Evolutionary conservation across 1,140 invertebrate species (phyloP).

Genomic region (Drosophila nikananu): DNA sequence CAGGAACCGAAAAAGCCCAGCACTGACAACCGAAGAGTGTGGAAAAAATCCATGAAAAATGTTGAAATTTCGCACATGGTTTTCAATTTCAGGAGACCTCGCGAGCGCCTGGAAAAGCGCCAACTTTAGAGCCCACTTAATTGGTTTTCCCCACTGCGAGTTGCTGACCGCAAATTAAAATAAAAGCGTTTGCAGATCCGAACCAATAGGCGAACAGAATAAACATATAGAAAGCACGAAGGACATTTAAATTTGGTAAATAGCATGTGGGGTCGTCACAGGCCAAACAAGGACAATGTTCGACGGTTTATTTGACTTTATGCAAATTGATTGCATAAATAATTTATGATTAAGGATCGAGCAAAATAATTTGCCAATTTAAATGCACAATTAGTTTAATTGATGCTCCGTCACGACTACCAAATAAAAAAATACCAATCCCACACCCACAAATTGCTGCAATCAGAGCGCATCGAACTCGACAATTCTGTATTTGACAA

Average conservation of each 20-base stretch:
- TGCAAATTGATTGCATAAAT: constrained; percentile 71
- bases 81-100: constrained; percentile 32
- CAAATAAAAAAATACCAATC: not conserved
- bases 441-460: constrained; percentile 1
- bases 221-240: constrained; percentile 1
- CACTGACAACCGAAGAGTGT: constrained; percentile 26
- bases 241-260: constrained; percentile 2
- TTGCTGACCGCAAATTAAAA: constrained; percentile 57
- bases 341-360: constrained; percentile 59
- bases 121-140: constrained; percentile 57
- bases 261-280: constrained; percentile 4
- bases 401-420: constrained; percentile 46
- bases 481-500: constrained; percentile 37
- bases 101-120: constrained; percentile 15
- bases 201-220: constrained; percentile 28
- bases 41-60: constrained; percentile 31
- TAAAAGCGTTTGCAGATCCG: constrained; percentile 29
- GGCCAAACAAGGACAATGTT: constrained; percentile 29
- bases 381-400: constrained; percentile 68
- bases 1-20: constrained; percentile 4
- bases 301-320: constrained; percentile 58
- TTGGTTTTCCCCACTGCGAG: constrained; percentile 57
- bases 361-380: constrained; percentile 67
- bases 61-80: constrained; percentile 41
- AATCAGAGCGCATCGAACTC: constrained; percentile 29